Evolutionary conservation across 2,113 vertebrate species (phyloP), one percentile per base, ranked within the genome.

Genomic region (Atrichornis clamosus): DNA sequence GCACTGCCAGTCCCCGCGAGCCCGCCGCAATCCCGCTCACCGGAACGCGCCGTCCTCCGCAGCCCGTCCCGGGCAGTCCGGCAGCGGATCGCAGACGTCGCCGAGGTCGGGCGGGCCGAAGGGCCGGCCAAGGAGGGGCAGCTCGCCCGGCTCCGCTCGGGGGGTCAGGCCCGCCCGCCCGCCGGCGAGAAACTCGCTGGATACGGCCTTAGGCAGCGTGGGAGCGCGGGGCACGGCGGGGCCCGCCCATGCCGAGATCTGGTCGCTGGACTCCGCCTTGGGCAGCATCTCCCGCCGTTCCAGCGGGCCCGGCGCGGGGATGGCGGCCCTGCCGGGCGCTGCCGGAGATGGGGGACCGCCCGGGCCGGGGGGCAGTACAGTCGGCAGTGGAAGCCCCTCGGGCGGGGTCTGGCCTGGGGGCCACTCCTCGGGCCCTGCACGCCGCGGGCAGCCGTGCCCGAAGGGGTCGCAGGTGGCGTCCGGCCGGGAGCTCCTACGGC

Each of bases 21-120:
- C 20, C 21, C 32, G 37, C 33, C 60, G 39, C 53, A 14, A 30
- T 28, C 14, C 47, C 62, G 41, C 98, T 98, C 93, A 98, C 98
- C 98, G 96, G 93, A 98, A 98, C 27, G 96, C 76, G 1, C 88
- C 62, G 19, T 97, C 92, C 15, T 84, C 87, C 23, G 88, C 87
- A 10, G 49, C 65, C 68, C 81, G 80, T 41, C 64, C 56, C 6
- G 77, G 78, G 79, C 92, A 95, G 87, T 91, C 78, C 56, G 72
- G 84, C 12, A 95, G 78, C 6, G 55, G 10, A 15, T 86, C 27
- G 20, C 65, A 1, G 58, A 82, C 10, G 39, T 82, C 84, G 15
- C 27, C 8, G 35, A 82, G 14, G 74, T 52, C 24, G 4, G 62
- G n/a, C 64, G 68, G 73, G 44, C 85, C 88, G 5, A 79, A 53